Evolutionary conservation across 2,888 invertebrate species (phyloP), one percentile per base, ranked within the genome.

Genomic region (Andrena flavipes): DNA sequence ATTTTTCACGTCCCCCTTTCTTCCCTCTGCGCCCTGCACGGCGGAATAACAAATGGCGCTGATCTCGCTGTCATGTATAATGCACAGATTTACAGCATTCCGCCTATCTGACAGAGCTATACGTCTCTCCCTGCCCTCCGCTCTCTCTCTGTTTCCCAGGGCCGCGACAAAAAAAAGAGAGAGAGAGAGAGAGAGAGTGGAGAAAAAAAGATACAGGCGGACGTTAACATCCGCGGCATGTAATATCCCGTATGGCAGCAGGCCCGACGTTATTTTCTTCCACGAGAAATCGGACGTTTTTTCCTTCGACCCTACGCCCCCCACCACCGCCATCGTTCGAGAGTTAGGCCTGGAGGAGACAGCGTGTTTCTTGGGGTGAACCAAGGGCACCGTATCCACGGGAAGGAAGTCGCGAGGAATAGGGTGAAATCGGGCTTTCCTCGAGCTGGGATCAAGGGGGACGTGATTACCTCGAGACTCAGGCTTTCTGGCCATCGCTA

Each of bases 31-130:
- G 51, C 54, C 59, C 62, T 16, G 51, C 70, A 29, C 65, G 29
- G 26, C 13, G 84, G 83, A 83, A 86, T 88, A 88, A 88, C 88
- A 86, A 88, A 88, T 88, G 84, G 84, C 88, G 84, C 84, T 88
- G 88, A 88, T 90, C 85, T 84, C 87, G 80, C 84, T 90, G 87
- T 85, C 87, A 80, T 91, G 90, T 89, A 91, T 91, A 91, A 91
- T 91, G 89, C 88, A 90, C 89, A 88, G 89, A 91, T 91, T 91
- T 91, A 90, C 91, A 91, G 90, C 90, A 76, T 88, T 80, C 84
- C 84, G 77, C 84, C 56, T 86, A 87, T 88, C 87, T 70, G 87
- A 86, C 86, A 86, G 84, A 77, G 75, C 81, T 87, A 84, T 84
- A 80, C 56, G 84, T 80, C 78, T 62, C 80, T 29, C 3, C 35